Evolutionary conservation across 2,888 invertebrate genomes (phyloP).

Genomic region (Coleophora flavipennella): DNA sequence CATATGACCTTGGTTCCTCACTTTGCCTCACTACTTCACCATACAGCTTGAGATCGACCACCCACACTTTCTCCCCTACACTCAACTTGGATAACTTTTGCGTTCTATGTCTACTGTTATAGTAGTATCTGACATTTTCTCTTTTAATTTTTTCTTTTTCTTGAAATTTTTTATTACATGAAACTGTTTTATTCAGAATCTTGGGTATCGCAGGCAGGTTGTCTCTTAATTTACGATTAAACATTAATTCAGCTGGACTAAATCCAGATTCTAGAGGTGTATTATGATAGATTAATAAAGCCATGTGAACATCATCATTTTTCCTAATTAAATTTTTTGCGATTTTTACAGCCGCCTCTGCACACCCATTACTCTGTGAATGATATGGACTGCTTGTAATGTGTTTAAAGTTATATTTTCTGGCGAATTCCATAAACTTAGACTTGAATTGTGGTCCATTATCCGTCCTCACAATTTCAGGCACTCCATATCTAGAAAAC

Average conservation of each 20-base stretch:
- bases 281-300: constrained; percentile 6
- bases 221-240: neutral
- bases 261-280: constrained; percentile 3
- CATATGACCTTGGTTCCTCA: too few relatives aligned
- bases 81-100: neutral
- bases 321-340: constrained; percentile 2
- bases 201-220: neutral
- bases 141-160: neutral
- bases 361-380: constrained; percentile 6
- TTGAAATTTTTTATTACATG: neutral
- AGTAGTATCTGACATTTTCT: neutral
- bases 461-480: constrained; percentile 6
- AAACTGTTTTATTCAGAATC: neutral
- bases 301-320: constrained; percentile 4
- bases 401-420: constrained; percentile 1
- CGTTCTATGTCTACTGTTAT: neutral
- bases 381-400: constrained; percentile 9
- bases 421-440: constrained; percentile 6
- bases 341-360: constrained; percentile 6
- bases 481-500: constrained; percentile 6
- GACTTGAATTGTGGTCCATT: constrained; percentile 6
- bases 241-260: constrained; percentile 5
- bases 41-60: too few relatives aligned
- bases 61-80: too few relatives aligned
- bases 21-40: too few relatives aligned